Evolutionary conservation across 2,797 vertebrate genomes (phyloP), one percentile per base, ranked within the genome.

Genomic region (Chromis chromis): DNA sequence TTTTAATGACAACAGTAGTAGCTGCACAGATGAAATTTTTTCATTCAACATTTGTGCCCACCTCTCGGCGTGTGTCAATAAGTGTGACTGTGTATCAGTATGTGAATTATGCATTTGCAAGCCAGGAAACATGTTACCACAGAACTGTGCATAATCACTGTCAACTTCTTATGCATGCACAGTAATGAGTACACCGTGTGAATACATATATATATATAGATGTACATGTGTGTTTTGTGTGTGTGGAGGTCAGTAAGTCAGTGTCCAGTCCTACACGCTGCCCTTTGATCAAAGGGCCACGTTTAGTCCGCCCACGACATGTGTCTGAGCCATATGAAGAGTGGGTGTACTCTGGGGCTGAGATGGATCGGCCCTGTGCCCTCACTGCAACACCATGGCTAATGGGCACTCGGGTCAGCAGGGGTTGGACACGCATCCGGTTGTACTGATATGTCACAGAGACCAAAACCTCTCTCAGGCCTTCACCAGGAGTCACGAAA

Each of bases 201-300:
- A 52, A 17, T 70, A 5, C 57, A 31, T 42, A 22, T 33, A 22
- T 33, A 22, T 14, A 5, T 46, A 31, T 46, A 39, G 65, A 50
- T 28, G 28, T 76, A n/a, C 67, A 28, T 65, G 27, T 44, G 53
- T 56, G 28, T 60, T 28, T 69, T 31, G 17, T 61, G 50, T 55
- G 61, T 24, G 65, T 40, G 65, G 65, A 75, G 88, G 87, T 89
- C 87, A 91, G 59, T 46, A 82, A 84, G 83, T 84, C 84, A 39
- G 66, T 56, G 76, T 89, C 84, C 82, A 70, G 78, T 84, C 85
- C 85, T 85, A 72, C 85, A 81, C 31, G 65, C 79, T 79, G 83
- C 70, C 77, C 84, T 87, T 82, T 88, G 83, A 90, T 92, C 89
- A 89, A 85, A 90, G 84, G 83, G 71, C 81, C 84, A 76, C 80